These are phyloP conservation scores for Heliconius aoede DNA, from an alignment of 2,888 invertebrate genomes.

Conservation along the genomic window DNA sequence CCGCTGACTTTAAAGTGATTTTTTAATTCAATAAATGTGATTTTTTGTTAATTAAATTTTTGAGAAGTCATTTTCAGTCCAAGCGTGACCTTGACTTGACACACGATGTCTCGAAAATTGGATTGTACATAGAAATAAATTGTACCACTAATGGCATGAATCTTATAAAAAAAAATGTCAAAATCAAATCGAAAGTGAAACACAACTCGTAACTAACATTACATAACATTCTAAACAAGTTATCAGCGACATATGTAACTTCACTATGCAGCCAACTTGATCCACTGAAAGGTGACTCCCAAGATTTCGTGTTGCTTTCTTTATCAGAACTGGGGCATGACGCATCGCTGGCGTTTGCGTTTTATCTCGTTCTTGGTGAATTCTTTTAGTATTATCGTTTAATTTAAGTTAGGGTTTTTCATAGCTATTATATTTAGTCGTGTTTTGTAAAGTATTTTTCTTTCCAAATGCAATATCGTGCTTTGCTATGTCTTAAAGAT, in stretches of 20 bases:
- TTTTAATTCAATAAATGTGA: too few relatives aligned
- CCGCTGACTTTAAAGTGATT: too few relatives aligned
- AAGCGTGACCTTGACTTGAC: too few relatives aligned
- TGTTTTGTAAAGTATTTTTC: too few relatives aligned
- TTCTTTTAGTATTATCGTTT: constrained; percentile 6
- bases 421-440: background rate
- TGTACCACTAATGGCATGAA: too few relatives aligned
- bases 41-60: too few relatives aligned
- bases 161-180: background rate
- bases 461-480: too few relatives aligned
- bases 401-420: background rate
- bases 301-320: constrained; percentile 66
- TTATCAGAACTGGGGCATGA: constrained; percentile 71
- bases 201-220: constrained; percentile 14
- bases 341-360: constrained; percentile 40
- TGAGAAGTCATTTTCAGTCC: too few relatives aligned
- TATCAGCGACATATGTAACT: constrained; percentile 19
- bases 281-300: constrained; percentile 57
- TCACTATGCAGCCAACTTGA: constrained; percentile 47
- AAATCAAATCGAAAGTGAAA: constrained; percentile 29
- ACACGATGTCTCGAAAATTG: too few relatives aligned
- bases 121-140: too few relatives aligned
- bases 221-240: constrained; percentile 30
- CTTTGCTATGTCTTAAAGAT: too few relatives aligned
- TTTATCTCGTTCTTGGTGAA: constrained; percentile 4